Base-by-base conservation (phyloP, 1,140 invertebrate genomes). In the Littorina saxatilis region DNA sequence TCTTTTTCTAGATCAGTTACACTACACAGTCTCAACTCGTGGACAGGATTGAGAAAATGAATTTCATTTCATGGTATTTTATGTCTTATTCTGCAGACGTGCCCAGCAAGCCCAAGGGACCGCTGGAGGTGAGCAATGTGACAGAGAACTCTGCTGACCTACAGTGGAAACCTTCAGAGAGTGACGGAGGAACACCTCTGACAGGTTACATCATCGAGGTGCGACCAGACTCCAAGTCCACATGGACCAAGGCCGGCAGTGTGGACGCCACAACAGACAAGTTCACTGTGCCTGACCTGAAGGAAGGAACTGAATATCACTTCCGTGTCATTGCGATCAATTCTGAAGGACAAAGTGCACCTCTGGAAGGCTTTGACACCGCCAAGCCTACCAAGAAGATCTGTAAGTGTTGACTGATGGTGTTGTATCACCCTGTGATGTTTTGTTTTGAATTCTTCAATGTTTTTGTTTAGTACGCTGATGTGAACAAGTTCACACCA, bases 321-420 rank as follows among this genome's bases (percentile, higher is more conserved):
- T 99, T 99, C 93, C 94, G 97, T 63, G 95, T 99, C 0, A 98
- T 97, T 93, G 97, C 97, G 3, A 97, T 98, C 92, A 99, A 99
- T 91, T 96, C 96, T 85, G 96, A 97, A 90, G 98, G 98, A 13
- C 97, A 99, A 92, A 98, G 97, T 15, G 94, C 95, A 83, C 97
- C 98, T 1, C 93, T 99, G n/a, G 95, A 95, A 50, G 96, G 96
- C 96, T 97, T 88, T 96, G 97, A 27, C 96, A 96, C 98, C 13
- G 97, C 99, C 84, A 95, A 95, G 85, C 98, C 98, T 0, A 96
- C 97, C 92, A 97, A 98, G 96, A 97, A 98, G 88, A 99, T 99
- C 93, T 97, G 95, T 95, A 93, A 84, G 85, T 82, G 39, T 70
- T 52, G n/a, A n/a, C n/a, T n/a, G n/a, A n/a, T n/a, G n/a, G n/a